Evolutionary conservation across 2,797 vertebrate genomes (phyloP), one percentile per base, ranked within the genome.

Genomic region (Chaenodraco wilsoni): DNA sequence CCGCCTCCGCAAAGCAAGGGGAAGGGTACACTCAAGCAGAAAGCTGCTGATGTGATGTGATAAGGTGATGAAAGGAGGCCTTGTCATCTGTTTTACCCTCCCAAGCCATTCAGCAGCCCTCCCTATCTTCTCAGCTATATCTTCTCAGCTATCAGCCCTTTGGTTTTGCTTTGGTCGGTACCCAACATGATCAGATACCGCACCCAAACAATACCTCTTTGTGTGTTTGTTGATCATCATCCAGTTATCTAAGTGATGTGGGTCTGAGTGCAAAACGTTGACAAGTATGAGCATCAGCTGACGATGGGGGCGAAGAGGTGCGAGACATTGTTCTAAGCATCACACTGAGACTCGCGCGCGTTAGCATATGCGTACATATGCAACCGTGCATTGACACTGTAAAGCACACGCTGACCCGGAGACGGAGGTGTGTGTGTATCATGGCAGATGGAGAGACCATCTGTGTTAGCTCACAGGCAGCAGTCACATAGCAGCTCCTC

Each of bases 401-500:
- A 69, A 75, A 43, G 69, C 74, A 69, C 79, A 69, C 58, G 3
- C 68, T 82, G 82, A 87, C 78, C 81, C 79, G 65, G 64, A 80
- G 87, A 85, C 78, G 73, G 78, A 85, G 85, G 81, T 79, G 84
- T 49, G 68, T 83, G 81, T 33, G 76, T 76, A 50, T 74, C 44
- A 79, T 19, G 60, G 81, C 89, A 91, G 88, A 92, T 89, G 89
- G 88, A 62, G 49, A 67, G 72, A 75, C 89, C 90, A 91, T 88
- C 90, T 90, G 90, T 82, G 89, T 84, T 75, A 66, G 79, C 76
- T 82, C 72, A 63, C 16, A 87, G 84, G 82, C 83, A 66, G 75
- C 61, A 76, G 62, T 72, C 65, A 64, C 73, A 66, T 49, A 61
- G 78, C 76, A 74, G 65, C 43, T 74, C 65, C 48, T 68, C 40